Base-by-base conservation (phyloP, 2,888 invertebrate species). In the Lomographa bimaculata region DNA sequence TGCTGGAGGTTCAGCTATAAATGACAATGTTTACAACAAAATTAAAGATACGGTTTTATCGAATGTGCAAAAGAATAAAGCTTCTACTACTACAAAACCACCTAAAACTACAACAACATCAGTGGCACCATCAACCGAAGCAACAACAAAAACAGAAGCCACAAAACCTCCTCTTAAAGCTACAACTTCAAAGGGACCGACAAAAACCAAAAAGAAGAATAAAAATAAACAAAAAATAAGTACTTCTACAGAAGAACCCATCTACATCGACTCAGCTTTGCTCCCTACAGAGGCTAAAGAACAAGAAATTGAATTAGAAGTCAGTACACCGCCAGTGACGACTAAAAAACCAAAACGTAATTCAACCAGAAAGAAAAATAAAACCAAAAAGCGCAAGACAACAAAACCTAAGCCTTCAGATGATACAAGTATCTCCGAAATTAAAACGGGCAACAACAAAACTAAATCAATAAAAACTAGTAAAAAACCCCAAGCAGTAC, bases 351-450 rank as follows among this genome's bases (percentile, higher is more conserved):
- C 85, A 0, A 87, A 87, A 56, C 76, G 86, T 7, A 71, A 63
- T 16, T 77, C 84, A 5, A 81, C 64, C 2, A 91, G 80, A 39
- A 92, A 92, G 72, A 80, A 90, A 48, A 85, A 82, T 19, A 92
- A 92, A 73, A 92, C 87, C 4, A 90, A 92, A 39, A 89, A 92
- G 51, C 90, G 92, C 1, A 92, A 91, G 57, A 91, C 91, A 0
- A 59, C 86, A 0, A 84, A 82, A 18, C 72, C 87, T 28, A 83
- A 79, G 32, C 70, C 79, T 0, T 76, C 71, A 44, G 53, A 59
- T 7, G 72, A 76, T 33, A 73, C 77, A 1, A 60, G 66, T 37
- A 44, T 79, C 6, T 58, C 74, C 24, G 72, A 79, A 23, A 85
- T 87, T 1, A 90, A 90, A 49, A 91, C 85, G 37, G 84, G 64